phyloP scores from a whole-genome alignment of 92 coral and sea anemone species.

The Actinostola sp. region DNA sequence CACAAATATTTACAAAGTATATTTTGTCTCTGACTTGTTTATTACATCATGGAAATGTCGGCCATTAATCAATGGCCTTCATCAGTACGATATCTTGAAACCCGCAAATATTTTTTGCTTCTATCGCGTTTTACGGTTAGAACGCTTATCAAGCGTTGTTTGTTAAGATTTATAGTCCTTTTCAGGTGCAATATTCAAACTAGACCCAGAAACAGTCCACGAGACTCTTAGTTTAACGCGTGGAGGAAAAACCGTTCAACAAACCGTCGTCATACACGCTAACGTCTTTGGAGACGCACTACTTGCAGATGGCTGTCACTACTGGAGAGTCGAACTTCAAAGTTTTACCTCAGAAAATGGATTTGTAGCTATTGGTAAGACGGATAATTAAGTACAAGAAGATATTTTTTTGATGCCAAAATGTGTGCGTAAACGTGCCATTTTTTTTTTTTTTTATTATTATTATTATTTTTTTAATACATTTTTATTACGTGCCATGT shows the following conservation, averaged over 20 bases:
- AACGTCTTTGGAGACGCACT: conserved; percentile 79
- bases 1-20: too few relatives aligned
- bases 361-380: conserved; percentile 81
- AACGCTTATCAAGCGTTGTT: neutral
- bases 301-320: conserved; percentile 83
- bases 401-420: neutral
- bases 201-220: conserved; percentile 71
- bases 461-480: too few relatives aligned
- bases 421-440: too few relatives aligned
- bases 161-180: neutral
- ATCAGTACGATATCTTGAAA: too few relatives aligned
- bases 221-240: conserved; percentile 58
- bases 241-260: conserved; percentile 66
- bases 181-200: conserved; percentile 78
- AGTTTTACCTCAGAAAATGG: conserved; percentile 67
- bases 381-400: neutral
- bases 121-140: too few relatives aligned
- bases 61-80: too few relatives aligned
- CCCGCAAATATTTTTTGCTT: too few relatives aligned
- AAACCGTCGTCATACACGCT: conserved; percentile 57
- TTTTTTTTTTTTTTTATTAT: too few relatives aligned
- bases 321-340: conserved; percentile 68
- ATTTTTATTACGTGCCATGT: too few relatives aligned
- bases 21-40: too few relatives aligned
- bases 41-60: too few relatives aligned